Evolutionary conservation across 1,140 invertebrate species (phyloP).

Genomic region (Spodoptera frugiperda): DNA sequence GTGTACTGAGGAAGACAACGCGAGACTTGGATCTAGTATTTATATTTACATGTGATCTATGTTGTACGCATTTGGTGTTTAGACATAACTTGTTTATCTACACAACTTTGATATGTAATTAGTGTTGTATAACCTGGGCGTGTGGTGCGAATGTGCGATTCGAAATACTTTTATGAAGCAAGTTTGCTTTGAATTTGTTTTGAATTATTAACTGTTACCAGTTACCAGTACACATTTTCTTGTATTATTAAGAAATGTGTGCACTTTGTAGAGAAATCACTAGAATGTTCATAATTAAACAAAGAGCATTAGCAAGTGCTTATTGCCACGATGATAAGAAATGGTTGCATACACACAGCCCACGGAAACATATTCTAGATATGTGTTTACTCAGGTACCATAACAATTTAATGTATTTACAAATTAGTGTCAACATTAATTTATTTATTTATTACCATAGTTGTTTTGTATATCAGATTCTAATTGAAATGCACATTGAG

Average conservation of each 20-base stretch:
- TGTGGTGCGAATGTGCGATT: not conserved
- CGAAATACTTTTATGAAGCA: not conserved
- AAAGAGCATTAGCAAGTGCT: not conserved
- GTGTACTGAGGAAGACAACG: not conserved
- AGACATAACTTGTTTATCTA: not conserved
- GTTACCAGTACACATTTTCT: too few species aligned
- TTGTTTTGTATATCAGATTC: not conserved
- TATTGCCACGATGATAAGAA: not conserved
- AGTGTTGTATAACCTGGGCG: not conserved
- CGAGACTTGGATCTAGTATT: not conserved
- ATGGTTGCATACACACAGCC: not conserved
- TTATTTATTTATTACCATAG: not conserved
- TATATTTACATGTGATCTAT: conserved; percentile 4
- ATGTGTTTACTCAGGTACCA: not conserved
- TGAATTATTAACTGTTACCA: not conserved
- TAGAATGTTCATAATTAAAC: too few species aligned
- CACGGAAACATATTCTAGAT: conserved; percentile 17
- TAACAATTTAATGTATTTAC: too few species aligned
- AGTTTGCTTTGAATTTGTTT: not conserved
- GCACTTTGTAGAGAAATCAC: too few species aligned
- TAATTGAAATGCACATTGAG: not conserved
- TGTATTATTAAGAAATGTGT: too few species aligned
- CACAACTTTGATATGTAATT: not conserved
- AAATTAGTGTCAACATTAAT: not conserved
- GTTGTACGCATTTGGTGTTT: not conserved